Base-by-base conservation (phyloP, 1,140 invertebrate species). In the Leptestheria dahalacensis region DNA sequence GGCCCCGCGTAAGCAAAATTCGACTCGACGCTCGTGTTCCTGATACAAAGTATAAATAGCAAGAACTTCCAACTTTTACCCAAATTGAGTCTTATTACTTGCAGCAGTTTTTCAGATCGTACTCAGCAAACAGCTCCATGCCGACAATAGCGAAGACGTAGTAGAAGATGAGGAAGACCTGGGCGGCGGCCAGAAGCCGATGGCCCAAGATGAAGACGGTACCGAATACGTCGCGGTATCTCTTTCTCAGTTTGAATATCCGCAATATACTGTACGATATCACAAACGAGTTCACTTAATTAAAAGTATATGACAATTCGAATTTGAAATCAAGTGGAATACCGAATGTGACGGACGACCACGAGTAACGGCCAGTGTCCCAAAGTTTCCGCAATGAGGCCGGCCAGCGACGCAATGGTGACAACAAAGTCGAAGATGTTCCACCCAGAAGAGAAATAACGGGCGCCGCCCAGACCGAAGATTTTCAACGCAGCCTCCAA, bases 91-190 rank as follows among this genome's bases (percentile, higher is more conserved):
- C 47, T 65, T 79, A 82, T 78, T 76, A 90, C 87, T 81, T 79
- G 76, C 90, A 92, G 72, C 88, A 92, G 68, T 91, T 88, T 59
- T 75, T 78, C 68, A 92, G 77, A 66, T 88, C 79, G 65, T 82
- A 81, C 4, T 78, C 75, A 6, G 85, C 77, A 71, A 92, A 91
- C 12, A 91, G 70, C 72, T 92, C 89, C 88, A 94, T 92, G 57
- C 88, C 89, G 67, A 93, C 82, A 60, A 94, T 88, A 2, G 87
- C 86, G 74, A 90, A 92, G 73, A 89, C 89, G 70, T 91, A 94
- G 70, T 91, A 92, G 65, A 91, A 78, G 62, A 92, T 80, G 10
- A 91, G 73, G 77, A 92, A 88, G 0, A 90, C 86, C 57, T 89
- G 79, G 25, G 82, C 82, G 1, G 86, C 82, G 50, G 82, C 86